Conservation (phyloP, 2,113 vertebrate genomes). For the Gymnobelideus leadbeateri region DNA sequence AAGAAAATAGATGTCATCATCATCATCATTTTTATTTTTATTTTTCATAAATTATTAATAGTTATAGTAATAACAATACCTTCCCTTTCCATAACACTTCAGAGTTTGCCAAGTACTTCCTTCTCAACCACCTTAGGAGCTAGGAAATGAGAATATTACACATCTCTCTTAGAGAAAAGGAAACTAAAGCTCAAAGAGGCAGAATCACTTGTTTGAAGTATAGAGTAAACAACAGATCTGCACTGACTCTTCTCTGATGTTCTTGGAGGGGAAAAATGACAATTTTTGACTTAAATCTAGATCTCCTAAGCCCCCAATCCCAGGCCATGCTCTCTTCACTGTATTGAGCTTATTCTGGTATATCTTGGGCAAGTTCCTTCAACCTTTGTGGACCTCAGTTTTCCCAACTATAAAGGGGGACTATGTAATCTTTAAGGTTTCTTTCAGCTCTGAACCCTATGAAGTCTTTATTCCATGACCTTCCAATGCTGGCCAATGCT, state of each 20-base stretch:
- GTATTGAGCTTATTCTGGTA: background rate
- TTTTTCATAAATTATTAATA: background rate
- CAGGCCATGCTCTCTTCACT: background rate
- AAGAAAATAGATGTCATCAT: background rate
- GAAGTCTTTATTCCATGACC: background rate
- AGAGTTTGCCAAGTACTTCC: background rate
- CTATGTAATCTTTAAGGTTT: background rate
- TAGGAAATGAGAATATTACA: background rate
- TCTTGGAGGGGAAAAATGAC: background rate
- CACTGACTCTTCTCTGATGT: background rate
- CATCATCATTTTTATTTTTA: background rate
- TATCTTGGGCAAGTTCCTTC: background rate
- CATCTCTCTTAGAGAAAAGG: background rate
- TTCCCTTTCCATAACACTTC: background rate
- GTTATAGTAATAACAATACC: background rate
- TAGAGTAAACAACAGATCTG: background rate
- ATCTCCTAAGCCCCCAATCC: background rate
- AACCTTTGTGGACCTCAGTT: background rate
- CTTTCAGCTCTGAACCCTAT: background rate
- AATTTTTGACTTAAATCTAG: background rate
- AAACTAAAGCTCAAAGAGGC: background rate
- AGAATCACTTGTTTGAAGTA: background rate
- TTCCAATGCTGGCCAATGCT: background rate
- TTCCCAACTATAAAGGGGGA: background rate
- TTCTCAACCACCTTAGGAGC: background rate